phyloP scores from a whole-genome alignment of 2,888 invertebrate species.

The Parthenolecanium corni region DNA sequence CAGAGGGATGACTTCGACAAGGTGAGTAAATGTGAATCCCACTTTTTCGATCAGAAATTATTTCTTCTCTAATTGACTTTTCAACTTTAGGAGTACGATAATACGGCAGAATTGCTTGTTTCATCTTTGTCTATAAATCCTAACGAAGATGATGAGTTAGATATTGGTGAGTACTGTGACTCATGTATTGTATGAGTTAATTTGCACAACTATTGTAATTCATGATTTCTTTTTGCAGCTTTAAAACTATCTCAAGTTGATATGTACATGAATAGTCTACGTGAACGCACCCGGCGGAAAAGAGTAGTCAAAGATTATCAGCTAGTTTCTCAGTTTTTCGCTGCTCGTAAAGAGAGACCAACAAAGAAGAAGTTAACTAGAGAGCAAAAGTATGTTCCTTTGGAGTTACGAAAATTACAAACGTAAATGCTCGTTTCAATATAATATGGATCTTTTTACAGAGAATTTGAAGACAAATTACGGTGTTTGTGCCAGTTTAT shows the following conservation, averaged over 20 bases:
- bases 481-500: constrained; percentile 26
- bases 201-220: not conserved
- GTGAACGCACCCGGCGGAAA: constrained; percentile 80
- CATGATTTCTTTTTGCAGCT: constrained; percentile 42
- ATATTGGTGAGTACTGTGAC: constrained; percentile 51
- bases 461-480: constrained; percentile 30
- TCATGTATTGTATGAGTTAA: not conserved
- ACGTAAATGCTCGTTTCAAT: not conserved
- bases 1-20: constrained; percentile 92
- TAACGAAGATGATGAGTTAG: constrained; percentile 78
- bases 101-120: constrained; percentile 79
- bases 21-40: constrained; percentile 41
- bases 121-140: constrained; percentile 62
- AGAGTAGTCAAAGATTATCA: constrained; percentile 82
- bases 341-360: constrained; percentile 13
- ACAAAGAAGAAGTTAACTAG: constrained; percentile 53
- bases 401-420: not conserved
- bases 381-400: constrained; percentile 58
- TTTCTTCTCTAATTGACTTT: not conserved
- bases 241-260: constrained; percentile 85
- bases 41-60: not conserved
- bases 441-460: not conserved
- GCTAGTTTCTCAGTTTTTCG: constrained; percentile 45
- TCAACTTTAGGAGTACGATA: constrained; percentile 68
- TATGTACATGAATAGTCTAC: constrained; percentile 70